Evolutionary conservation across 92 coral and sea anemone species (phyloP).

Genomic region (Palythoa heliodiscus): DNA sequence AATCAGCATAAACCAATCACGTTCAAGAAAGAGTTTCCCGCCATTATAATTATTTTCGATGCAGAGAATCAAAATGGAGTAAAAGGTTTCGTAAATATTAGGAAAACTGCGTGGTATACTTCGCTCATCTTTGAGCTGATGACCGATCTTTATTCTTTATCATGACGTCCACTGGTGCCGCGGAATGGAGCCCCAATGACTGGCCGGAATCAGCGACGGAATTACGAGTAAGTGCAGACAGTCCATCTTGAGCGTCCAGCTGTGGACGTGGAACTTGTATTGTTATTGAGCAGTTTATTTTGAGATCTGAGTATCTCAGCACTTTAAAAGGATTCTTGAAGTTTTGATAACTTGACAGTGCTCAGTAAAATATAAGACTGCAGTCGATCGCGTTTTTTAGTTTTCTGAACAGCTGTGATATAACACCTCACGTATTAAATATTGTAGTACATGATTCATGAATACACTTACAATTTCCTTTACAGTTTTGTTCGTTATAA

Average conservation of each 20-base stretch:
- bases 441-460: too few relatives aligned
- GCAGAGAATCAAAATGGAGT: conserved; percentile 53
- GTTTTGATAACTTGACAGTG: neutral
- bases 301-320: neutral
- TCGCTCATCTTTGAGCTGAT: neutral
- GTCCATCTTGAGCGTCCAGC: neutral
- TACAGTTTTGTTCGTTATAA: too few relatives aligned
- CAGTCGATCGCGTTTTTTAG: too few relatives aligned
- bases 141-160: neutral
- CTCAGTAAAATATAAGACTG: too few relatives aligned
- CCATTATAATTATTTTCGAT: conserved; percentile 47
- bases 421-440: too few relatives aligned
- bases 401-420: too few relatives aligned
- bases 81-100: neutral
- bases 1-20: conserved; percentile 36
- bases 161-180: conserved; percentile 40
- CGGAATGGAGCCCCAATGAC: conserved; percentile 82
- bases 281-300: too few relatives aligned
- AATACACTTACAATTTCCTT: too few relatives aligned
- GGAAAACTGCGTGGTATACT: neutral
- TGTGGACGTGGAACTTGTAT: too few relatives aligned
- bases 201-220: conserved; percentile 91
- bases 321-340: neutral
- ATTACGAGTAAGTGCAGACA: conserved; percentile 66
- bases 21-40: conserved; percentile 49